Base-by-base conservation (phyloP, 2,113 vertebrate genomes). In the Synchiropus splendidus region DNA sequence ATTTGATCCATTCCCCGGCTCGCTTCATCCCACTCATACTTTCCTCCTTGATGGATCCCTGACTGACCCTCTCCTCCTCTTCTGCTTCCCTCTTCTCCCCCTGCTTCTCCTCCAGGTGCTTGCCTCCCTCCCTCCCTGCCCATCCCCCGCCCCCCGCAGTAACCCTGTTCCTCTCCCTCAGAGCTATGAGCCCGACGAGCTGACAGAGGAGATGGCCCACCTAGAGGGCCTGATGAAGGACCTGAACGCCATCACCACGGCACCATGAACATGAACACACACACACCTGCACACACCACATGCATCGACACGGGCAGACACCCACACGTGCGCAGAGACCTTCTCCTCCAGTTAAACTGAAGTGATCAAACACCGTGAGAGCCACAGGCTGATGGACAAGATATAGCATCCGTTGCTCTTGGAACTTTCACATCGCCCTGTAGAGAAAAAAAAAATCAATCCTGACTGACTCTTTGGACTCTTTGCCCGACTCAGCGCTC, bases 181-280 rank as follows among this genome's bases (percentile, higher is more conserved):
- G 95, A 98, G 81, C 69, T 97, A 94, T 14, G 92, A 95, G 74
- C 89, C 92, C 10, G 95, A 99, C 67, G 94, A 98, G 85, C 88
- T 99, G 80, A 94, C 91, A 70, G 97, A 97, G 88, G 95, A 98
- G 83, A 99, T 99, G 95, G 92, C 93, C 75, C 94, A 98, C 80
- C 92, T 99, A 71, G 94, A 97, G 87, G 94, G 93, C 77, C 86
- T 99, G 16, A 99, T 99, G 95, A 99, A 99, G 89, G 95, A 99
- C 89, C 92, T 99, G 60, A 97, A 98, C 4, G 94, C 94, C 84
- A 98, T 98, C 85, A 99, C 95, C 61, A 79, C 80, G 64, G 73
- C 74, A 41, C 74, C 75, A 45, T 76, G 73, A 78, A 51, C 65
- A 58, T 14, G 21, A 64, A 34, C 54, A 31, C 55, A n/a, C 48